phyloP scores from a whole-genome alignment of 2,113 vertebrate genomes.

The Thalassoma bifasciatum region DNA sequence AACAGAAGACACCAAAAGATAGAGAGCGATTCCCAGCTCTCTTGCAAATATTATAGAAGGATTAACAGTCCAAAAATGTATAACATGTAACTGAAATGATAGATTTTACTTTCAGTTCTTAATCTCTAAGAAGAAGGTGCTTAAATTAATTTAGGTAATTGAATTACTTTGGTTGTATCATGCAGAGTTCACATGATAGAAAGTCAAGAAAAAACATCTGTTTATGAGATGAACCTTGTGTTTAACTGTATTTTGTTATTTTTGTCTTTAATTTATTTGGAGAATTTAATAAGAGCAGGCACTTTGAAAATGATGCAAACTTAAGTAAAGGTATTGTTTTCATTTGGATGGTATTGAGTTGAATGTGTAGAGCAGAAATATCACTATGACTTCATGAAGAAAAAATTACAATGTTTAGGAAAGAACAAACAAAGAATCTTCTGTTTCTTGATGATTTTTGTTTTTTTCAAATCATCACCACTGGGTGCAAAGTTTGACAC shows the following conservation, averaged over 20 bases:
- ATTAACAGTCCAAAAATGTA: conserved; percentile 4
- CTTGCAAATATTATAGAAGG: neutral
- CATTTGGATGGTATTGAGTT: conserved; percentile 25
- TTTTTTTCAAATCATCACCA: neutral
- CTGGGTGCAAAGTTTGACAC: neutral
- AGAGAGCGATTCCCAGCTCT: conserved; percentile 1
- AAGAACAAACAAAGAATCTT: conserved; percentile 8
- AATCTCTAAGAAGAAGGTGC: neutral
- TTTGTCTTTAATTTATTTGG: conserved; percentile 81
- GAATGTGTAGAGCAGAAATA: neutral
- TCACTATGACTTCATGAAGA: conserved; percentile 11
- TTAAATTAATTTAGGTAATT: neutral
- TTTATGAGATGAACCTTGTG: conserved; percentile 61
- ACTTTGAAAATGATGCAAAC: conserved; percentile 75
- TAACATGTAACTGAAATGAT: no score
- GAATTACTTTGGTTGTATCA: conserved; percentile 44
- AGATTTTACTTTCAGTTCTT: neutral
- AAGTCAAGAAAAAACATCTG: conserved; percentile 33
- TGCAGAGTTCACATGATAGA: conserved; percentile 19
- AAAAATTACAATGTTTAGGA: neutral
- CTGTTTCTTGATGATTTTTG: neutral
- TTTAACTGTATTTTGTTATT: conserved; percentile 73
- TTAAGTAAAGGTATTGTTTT: conserved; percentile 22
- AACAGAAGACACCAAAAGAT: conserved; percentile 9
- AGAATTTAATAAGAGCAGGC: conserved; percentile 69